Evolutionary conservation across 2,888 invertebrate genomes (phyloP).

Genomic region (Fragum whitleyi): DNA sequence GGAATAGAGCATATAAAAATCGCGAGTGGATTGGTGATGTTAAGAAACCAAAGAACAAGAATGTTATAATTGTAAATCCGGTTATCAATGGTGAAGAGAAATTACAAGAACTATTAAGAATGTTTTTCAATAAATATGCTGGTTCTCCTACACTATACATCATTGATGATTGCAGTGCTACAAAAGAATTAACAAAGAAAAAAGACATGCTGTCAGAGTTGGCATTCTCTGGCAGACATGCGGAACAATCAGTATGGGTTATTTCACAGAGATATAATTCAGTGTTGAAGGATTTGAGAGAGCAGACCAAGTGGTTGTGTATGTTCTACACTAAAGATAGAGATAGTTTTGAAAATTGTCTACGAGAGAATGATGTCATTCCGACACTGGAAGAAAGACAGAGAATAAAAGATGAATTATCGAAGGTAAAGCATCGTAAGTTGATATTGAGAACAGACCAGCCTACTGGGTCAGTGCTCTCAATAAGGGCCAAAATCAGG

Average conservation of each 20-base stretch:
- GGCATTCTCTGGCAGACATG: conserved; percentile 46
- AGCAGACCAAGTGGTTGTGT: conserved; percentile 52
- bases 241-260: conserved; percentile 51
- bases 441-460: conserved; percentile 45
- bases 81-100: conserved; percentile 22
- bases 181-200: conserved; percentile 47
- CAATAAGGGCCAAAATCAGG: too few relatives aligned
- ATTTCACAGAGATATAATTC: conserved; percentile 57
- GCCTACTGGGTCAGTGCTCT: too few relatives aligned
- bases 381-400: conserved; percentile 43
- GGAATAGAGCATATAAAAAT: conserved; percentile 48
- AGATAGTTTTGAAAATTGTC: conserved; percentile 58
- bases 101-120: conserved; percentile 37
- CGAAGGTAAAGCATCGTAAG: conserved; percentile 46
- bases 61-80: conserved; percentile 36
- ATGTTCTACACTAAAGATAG: conserved; percentile 54
- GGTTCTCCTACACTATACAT: conserved; percentile 50
- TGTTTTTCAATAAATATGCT: conserved; percentile 38
- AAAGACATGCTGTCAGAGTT: conserved; percentile 43
- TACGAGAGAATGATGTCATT: conserved; percentile 64
- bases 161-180: conserved; percentile 51
- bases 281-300: conserved; percentile 56
- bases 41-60: conserved; percentile 38
- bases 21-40: conserved; percentile 38
- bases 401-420: conserved; percentile 48